phyloP scores from a whole-genome alignment of 2,113 vertebrate species.

The Strix uralensis region DNA sequence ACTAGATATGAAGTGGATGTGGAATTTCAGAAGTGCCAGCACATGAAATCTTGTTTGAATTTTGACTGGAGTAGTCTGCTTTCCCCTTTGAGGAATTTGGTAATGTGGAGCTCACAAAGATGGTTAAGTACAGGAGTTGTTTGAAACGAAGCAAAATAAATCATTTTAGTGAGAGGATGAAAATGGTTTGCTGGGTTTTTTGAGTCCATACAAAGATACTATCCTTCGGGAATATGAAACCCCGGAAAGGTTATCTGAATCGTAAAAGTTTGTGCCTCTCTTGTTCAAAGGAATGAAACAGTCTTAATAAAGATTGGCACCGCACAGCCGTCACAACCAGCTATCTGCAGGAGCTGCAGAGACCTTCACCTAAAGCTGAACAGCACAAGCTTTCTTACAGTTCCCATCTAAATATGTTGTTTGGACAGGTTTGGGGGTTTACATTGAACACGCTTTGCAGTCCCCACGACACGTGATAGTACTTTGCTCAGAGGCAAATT shows the following conservation, averaged over 20 bases:
- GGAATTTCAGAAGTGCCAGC: neutral
- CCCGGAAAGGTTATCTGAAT: slow-evolving; percentile 19
- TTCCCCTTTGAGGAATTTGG: neutral
- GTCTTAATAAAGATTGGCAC: neutral
- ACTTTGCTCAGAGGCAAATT: neutral
- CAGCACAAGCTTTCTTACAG: neutral
- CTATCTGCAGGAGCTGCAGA: neutral
- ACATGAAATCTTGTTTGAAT: neutral
- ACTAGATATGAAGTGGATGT: neutral
- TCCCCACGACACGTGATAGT: neutral
- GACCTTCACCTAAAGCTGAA: neutral
- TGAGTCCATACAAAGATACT: neutral
- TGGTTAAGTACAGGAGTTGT: neutral
- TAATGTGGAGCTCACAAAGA: neutral
- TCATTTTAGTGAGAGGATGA: neutral
- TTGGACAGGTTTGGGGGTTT: neutral
- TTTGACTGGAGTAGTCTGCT: neutral
- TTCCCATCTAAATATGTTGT: neutral
- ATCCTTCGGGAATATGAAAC: neutral
- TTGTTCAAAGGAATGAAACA: neutral
- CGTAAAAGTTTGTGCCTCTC: neutral
- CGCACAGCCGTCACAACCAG: neutral
- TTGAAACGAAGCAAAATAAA: neutral
- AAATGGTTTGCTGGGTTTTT: neutral
- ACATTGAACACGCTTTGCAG: neutral